Conservation (phyloP, 2,888 invertebrate genomes). For the Gasteruption jaculator region DNA sequence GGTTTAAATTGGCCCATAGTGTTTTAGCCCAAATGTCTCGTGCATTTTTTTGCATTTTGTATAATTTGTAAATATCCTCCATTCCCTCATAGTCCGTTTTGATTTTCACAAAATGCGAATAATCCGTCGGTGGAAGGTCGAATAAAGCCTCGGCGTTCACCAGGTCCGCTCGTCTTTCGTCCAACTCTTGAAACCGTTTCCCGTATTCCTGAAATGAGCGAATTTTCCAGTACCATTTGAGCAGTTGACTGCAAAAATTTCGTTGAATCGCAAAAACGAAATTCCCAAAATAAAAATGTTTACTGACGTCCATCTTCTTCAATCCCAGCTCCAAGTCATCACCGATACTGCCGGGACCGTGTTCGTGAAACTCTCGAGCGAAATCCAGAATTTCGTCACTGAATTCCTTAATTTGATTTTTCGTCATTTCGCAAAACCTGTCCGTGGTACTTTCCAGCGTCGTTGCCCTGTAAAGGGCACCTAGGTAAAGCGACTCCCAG, state of each 20-base stretch:
- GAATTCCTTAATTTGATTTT: slow-evolving; percentile 70
- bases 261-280: neutral
- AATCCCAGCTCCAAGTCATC: slow-evolving; percentile 72
- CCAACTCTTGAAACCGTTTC: slow-evolving; percentile 64
- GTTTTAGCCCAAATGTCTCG: slow-evolving; percentile 82
- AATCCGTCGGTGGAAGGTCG: slow-evolving; percentile 81
- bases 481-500: slow-evolving; percentile 68
- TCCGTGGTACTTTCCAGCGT: slow-evolving; percentile 78
- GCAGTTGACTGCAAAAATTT: too few species aligned
- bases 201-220: slow-evolving; percentile 57
- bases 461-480: slow-evolving; percentile 65
- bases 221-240: too few species aligned
- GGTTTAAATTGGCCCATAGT: slow-evolving; percentile 82
- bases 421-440: slow-evolving; percentile 78
- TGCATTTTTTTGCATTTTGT: slow-evolving; percentile 71
- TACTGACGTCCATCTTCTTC: slow-evolving; percentile 62
- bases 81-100: slow-evolving; percentile 64
- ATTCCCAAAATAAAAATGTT: neutral
- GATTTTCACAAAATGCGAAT: slow-evolving; percentile 66
- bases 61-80: slow-evolving; percentile 72
- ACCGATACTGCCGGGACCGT: slow-evolving; percentile 79
- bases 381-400: slow-evolving; percentile 60
- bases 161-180: slow-evolving; percentile 61
- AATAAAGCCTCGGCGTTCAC: slow-evolving; percentile 80
- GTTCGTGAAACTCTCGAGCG: slow-evolving; percentile 65